Evolutionary conservation across 2,113 vertebrate species (phyloP).

Genomic region (Gavia stellata): DNA sequence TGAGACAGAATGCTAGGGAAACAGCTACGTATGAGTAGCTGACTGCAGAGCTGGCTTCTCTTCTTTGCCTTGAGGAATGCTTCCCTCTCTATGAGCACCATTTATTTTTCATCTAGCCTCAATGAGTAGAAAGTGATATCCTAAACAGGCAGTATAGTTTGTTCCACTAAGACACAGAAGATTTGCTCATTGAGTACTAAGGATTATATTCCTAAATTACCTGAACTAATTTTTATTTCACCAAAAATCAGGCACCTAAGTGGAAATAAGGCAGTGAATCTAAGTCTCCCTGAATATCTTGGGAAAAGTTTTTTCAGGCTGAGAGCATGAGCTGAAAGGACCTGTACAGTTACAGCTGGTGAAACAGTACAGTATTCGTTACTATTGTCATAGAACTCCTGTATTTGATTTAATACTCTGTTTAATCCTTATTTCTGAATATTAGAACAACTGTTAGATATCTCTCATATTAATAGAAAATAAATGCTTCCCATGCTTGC

Average conservation of each 20-base stretch:
- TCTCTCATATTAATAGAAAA: background rate
- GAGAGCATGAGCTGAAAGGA: background rate
- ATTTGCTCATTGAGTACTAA: background rate
- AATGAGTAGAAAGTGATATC: background rate
- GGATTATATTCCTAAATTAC: background rate
- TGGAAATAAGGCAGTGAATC: background rate
- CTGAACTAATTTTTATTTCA: background rate
- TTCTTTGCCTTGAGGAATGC: background rate
- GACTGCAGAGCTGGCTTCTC: background rate
- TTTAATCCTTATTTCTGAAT: background rate
- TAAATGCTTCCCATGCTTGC: background rate
- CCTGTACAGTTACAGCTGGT: background rate
- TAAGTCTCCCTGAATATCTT: background rate
- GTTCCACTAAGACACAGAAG: background rate
- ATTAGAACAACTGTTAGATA: background rate
- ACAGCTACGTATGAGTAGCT: background rate
- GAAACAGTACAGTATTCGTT: background rate
- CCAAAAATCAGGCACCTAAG: background rate
- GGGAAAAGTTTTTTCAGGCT: background rate
- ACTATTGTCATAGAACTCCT: background rate
- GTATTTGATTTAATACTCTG: background rate
- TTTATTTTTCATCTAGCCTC: constrained; percentile 7
- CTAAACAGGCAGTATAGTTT: background rate
- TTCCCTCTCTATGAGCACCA: background rate
- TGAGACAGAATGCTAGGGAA: background rate